Evolutionary conservation across 2,888 invertebrate genomes (phyloP).

Genomic region (Lepidocyrtoides sp.): DNA sequence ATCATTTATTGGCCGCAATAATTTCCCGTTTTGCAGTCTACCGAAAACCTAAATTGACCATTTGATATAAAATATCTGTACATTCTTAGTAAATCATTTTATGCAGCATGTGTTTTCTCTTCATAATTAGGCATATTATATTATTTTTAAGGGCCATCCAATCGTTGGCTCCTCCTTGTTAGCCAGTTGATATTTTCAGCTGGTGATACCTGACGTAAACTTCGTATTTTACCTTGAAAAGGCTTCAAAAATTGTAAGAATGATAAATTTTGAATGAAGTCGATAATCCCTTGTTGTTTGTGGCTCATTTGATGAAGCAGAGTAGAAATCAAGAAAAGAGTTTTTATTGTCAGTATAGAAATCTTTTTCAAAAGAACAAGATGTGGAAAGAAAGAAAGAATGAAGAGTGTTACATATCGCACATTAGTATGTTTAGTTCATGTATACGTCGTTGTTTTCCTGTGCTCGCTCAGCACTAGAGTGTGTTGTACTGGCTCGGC

Average conservation of each 20-base stretch:
- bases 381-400: slow-evolving; percentile 17
- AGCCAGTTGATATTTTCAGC: slow-evolving; percentile 62
- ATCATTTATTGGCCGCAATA: slow-evolving; percentile 3
- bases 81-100: not conserved
- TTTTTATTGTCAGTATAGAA: slow-evolving; percentile 37
- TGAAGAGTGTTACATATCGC: not conserved
- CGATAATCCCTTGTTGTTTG: not conserved
- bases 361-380: slow-evolving; percentile 12
- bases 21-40: not conserved
- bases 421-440: no score
- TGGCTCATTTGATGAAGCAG: slow-evolving; percentile 62
- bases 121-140: no score
- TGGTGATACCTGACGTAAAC: slow-evolving; percentile 49
- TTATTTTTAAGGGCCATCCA: not conserved
- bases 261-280: slow-evolving; percentile 70
- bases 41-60: not conserved
- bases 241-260: slow-evolving; percentile 36
- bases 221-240: slow-evolving; percentile 29
- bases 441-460: no score
- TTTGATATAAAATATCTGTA: not conserved
- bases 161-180: not conserved
- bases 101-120: not conserved
- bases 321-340: slow-evolving; percentile 70
- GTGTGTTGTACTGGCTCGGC: not conserved
- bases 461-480: no score